Evolutionary conservation across 1,140 invertebrate species (phyloP).

Genomic region (Eufriesea mexicana): DNA sequence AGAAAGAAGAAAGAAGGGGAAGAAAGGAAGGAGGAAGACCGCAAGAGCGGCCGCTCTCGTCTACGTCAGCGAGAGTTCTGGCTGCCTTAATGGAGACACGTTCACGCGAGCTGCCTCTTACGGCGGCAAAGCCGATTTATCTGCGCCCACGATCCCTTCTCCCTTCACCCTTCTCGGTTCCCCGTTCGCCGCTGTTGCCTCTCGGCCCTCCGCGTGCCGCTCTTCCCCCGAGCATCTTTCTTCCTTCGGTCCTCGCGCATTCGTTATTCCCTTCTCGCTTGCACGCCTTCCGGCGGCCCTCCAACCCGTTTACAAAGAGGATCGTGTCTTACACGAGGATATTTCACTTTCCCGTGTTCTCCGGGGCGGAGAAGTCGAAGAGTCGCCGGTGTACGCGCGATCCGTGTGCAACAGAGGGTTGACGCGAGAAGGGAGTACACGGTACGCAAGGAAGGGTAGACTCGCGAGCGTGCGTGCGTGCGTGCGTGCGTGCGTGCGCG

Average conservation of each 20-base stretch:
- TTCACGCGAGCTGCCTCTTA: slow-evolving; percentile 75
- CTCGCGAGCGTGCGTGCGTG: no score
- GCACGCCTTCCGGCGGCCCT: slow-evolving; percentile 38
- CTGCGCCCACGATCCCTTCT: slow-evolving; percentile 73
- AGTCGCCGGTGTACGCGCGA: slow-evolving; percentile 26
- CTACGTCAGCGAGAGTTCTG: slow-evolving; percentile 66
- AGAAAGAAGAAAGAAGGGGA: not conserved
- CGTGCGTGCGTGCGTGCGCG: no score
- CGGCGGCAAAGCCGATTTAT: slow-evolving; percentile 78
- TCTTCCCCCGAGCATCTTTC: slow-evolving; percentile 22
- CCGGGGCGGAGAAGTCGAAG: slow-evolving; percentile 55
- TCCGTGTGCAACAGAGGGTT: slow-evolving; percentile 33
- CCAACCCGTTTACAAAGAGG: slow-evolving; percentile 65
- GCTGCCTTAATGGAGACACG: slow-evolving; percentile 77
- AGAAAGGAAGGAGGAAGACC: slow-evolving; percentile 33
- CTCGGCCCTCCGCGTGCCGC: slow-evolving; percentile 28
- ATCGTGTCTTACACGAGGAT: slow-evolving; percentile 75
- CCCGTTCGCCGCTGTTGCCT: slow-evolving; percentile 36
- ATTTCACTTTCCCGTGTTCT: slow-evolving; percentile 76
- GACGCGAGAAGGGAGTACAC: not conserved
- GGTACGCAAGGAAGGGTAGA: not conserved
- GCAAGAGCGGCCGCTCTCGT: slow-evolving; percentile 58
- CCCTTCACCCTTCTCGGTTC: slow-evolving; percentile 30
- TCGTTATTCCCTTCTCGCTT: slow-evolving; percentile 28
- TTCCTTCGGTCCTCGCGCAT: slow-evolving; percentile 11